These are phyloP conservation scores for Hypothenemus hampei DNA, from an alignment of 1,140 invertebrate species.

Conservation along the genomic window DNA sequence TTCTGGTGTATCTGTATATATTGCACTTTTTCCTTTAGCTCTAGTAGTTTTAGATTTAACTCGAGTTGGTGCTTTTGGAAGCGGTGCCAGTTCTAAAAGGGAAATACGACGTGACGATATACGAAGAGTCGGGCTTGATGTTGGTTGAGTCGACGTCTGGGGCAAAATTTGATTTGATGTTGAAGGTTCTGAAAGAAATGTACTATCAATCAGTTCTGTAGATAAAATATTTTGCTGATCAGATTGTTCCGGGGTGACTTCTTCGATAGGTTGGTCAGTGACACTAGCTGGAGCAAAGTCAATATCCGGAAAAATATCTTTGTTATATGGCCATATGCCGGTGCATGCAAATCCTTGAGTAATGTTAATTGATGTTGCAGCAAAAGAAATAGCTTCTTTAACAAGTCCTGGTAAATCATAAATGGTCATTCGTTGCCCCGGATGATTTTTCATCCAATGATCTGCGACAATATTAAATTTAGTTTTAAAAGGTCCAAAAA, in stretches of 20 bases:
- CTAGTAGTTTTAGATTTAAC: background rate
- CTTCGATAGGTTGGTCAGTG: constrained; percentile 38
- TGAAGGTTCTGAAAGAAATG: too few relatives aligned
- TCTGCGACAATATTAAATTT: too few relatives aligned
- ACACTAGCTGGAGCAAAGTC: constrained; percentile 42
- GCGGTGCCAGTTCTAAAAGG: background rate
- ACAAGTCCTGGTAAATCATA: constrained; percentile 45
- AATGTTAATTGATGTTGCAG: background rate
- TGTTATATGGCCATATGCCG: constrained; percentile 2
- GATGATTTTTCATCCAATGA: too few relatives aligned
- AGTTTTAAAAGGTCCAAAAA: too few relatives aligned
- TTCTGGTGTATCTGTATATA: constrained; percentile 2
- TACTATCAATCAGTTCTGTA: background rate
- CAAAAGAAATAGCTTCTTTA: background rate
- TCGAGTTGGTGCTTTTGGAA: background rate
- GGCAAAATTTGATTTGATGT: too few relatives aligned
- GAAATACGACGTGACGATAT: background rate
- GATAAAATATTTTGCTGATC: background rate
- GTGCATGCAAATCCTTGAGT: background rate
- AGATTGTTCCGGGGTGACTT: background rate
- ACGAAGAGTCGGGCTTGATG: background rate
- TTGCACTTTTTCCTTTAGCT: background rate
- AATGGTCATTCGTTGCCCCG: constrained; percentile 47
- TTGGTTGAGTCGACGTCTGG: too few relatives aligned
- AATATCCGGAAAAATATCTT: background rate